Evolutionary conservation across 2,888 invertebrate genomes (phyloP), one percentile per base, ranked within the genome.

Genomic region (Allacma fusca): DNA sequence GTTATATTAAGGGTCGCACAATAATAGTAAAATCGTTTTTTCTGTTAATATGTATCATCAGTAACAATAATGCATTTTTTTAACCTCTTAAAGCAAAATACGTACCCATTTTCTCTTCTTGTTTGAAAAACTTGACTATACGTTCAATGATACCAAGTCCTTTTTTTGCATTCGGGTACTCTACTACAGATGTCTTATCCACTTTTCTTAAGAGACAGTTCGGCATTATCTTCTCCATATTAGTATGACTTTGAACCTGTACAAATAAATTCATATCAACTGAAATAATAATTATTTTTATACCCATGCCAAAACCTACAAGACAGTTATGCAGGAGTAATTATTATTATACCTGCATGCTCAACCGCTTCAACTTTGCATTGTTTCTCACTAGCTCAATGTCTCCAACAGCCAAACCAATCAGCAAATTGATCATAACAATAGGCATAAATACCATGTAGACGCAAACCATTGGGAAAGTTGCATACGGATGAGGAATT

Each of bases 271-370:
- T n/a, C n/a, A n/a, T n/a, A n/a, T n/a, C n/a, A n/a, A n/a, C n/a
- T n/a, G n/a, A n/a, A n/a, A n/a, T n/a, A n/a, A n/a, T n/a, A n/a
- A n/a, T n/a, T n/a, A n/a, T n/a, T n/a, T n/a, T n/a, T n/a, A n/a
- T n/a, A n/a, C n/a, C n/a, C n/a, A n/a, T n/a, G n/a, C n/a, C n/a
- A n/a, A n/a, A n/a, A n/a, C n/a, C n/a, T n/a, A n/a, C n/a, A n/a
- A n/a, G n/a, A n/a, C n/a, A n/a, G n/a, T n/a, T n/a, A n/a, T n/a
- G n/a, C n/a, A n/a, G n/a, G n/a, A n/a, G n/a, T n/a, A n/a, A n/a
- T n/a, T n/a, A n/a, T n/a, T n/a, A n/a, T n/a, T n/a, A n/a, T 70
- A 73, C 73, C 40, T 73, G 73, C 73, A 73, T 73, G 9, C 57
- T 64, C n/a, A 73, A 64, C n/a, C 73, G 29, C 34, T 73, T 73